Base-by-base conservation (phyloP, 2,113 vertebrate species). In the Falco punctatus region DNA sequence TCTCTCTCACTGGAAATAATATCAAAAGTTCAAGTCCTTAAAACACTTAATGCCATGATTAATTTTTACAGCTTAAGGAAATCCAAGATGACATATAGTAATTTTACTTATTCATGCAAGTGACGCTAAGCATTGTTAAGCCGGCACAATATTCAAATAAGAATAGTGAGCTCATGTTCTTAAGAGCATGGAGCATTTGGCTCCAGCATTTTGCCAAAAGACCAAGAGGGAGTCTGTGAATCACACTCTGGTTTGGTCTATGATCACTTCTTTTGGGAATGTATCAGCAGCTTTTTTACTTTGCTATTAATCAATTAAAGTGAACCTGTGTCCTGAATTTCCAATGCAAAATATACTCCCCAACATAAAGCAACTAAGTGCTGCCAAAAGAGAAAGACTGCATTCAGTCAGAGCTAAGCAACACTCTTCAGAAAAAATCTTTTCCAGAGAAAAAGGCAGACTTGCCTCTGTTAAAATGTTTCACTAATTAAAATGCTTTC, bases 1-100 rank as follows among this genome's bases (percentile, higher is more conserved):
- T 40, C 48, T 58, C 40, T 67, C 67, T 80, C 46, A 11, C 91
- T 97, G 91, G 92, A 97, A 97, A 97, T 85, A 93, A 88, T 91
- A 94, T 95, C 91, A 96, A 95, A 94, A 94, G 73, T 85, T 84
- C 91, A 91, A 95, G 87, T 81, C 95, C 84, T 94, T 59, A 91
- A 95, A 96, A 88, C 89, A 81, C 71, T 96, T 96, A 77, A 85
- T 91, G 70, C 74, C 87, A 55, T 67, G 66, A 95, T 88, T 91
- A 91, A 94, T 92, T 90, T 97, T 95, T 94, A 91, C 57, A 84
- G 48, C 20, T 67, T 84, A 84, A 81, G 90, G 92, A 97, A 96
- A 96, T 95, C 75, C 42, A 88, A 33, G 80, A 82, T 92, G 92
- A 97, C 93, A 95, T 90, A 83, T 5, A 94, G 57, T 58, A 91